Evolutionary conservation across 2,888 invertebrate species (phyloP), one percentile per base, ranked within the genome.

Genomic region (Campoplex nolae): DNA sequence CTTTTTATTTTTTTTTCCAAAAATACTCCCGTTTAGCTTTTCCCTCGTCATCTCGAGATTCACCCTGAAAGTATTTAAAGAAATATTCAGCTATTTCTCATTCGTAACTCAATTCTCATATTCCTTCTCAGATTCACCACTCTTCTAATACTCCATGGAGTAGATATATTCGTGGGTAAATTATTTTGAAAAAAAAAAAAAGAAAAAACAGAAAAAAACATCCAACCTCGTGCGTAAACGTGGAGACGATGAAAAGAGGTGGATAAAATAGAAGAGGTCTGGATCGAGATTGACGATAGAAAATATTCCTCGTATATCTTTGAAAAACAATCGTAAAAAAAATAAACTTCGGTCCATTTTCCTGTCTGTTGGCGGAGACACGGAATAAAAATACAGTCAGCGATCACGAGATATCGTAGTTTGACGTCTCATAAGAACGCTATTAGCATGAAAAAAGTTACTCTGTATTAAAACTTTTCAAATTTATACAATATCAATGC

Each of bases 281-380:
- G 11, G 23, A 58, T 18, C 35, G 58, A 38, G 38, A 74, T 74
- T 74, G 51, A 73, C 73, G 71, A 73, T 74, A 62, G 51, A 18
- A 73, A 77, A 78, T 83, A 65, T 62, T 32, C 18, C 74, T 65
- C 45, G 74, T 56, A 62, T 65, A 62, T 62, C 58, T 62, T 62
- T 32, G 32, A 32, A 62, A 62, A 62, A 32, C 11, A 13, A 32
- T 0, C 28, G 28, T 32, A 16, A 62, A 62, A 32, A 32, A 62
- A 62, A 3, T 16, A 32, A 62, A 62, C 28, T 13, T 23, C 23
- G 23, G 28, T 23, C 58, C 13, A 62, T 28, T 51, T 32, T 28
- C 67, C 42, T 54, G 23, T 32, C 38, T 54, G 51, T 48, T 13
- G 32, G 32, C 51, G 68, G 38, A 58, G 38, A 58, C 23, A 23